Base-by-base conservation (phyloP, 2,797 vertebrate species). In the Characodon lateralis region DNA sequence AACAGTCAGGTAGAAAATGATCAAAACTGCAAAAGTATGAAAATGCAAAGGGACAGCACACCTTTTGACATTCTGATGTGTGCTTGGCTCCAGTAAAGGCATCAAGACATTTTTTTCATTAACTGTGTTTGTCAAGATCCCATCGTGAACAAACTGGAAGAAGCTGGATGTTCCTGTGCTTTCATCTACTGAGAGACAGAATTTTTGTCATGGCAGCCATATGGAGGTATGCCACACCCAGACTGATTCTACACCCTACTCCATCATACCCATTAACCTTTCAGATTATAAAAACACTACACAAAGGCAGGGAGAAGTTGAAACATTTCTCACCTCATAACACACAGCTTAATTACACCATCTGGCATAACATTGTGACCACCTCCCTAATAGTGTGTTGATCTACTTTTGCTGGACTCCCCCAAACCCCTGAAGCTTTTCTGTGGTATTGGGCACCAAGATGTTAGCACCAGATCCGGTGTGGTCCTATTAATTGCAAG, bases 91-190 rank as follows among this genome's bases (percentile, higher is more conserved):
- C 69, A 59, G 70, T 85, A 81, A 58, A 75, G 63, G 76, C 79
- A 86, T 51, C 69, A 70, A 75, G 86, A 69, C 74, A 77, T 71
- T 58, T 79, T 35, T 81, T 69, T 76, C 31, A 77, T 3, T 72
- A 79, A 75, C 56, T 74, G 31, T 55, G 80, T 90, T 90, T 88
- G 88, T 91, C 85, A 89, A 88, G 80, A 93, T 66, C 78, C 55
- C 70, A 86, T 91, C 88, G 89, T 85, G 76, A 89, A 88, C 85
- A 91, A 86, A 89, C 85, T 84, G 73, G 79, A 79, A 78, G 78
- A 83, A 88, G 72, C 79, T 77, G 81, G 51, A 74, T 77, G 77
- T 80, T 85, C 58, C 74, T 56, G 78, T 87, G 76, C 81, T 83
- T 89, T 78, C 77, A 63, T 85, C 84, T 59, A 77, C 72, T 78